Evolutionary conservation across 2,888 invertebrate species (phyloP).

Genomic region (Spatulosminthurus flaviceps): DNA sequence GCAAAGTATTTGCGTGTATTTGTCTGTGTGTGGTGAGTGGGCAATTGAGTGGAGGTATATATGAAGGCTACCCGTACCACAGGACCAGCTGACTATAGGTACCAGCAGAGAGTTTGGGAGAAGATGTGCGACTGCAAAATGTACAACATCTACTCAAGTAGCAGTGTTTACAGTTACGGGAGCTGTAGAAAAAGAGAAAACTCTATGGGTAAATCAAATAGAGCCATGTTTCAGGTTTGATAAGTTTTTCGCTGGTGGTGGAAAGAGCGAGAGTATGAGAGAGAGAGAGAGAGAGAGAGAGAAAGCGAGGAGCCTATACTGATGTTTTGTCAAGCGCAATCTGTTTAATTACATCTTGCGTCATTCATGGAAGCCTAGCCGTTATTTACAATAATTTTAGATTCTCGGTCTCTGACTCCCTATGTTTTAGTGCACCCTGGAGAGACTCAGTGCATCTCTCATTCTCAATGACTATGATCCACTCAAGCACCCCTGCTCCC

Average conservation of each 20-base stretch:
- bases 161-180: background rate
- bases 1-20: background rate
- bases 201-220: background rate
- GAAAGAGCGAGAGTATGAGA: background rate
- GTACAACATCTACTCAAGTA: background rate
- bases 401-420: slow-evolving; percentile 45
- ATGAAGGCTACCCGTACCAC: too few species aligned
- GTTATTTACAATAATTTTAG: slow-evolving; percentile 49
- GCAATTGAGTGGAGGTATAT: background rate
- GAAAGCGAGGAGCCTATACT: background rate
- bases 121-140: slow-evolving; percentile 1
- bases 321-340: slow-evolving; percentile 47
- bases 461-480: slow-evolving; percentile 46
- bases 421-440: slow-evolving; percentile 48
- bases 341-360: slow-evolving; percentile 46
- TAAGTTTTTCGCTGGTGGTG: slow-evolving; percentile 1
- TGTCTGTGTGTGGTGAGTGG: slow-evolving; percentile 12
- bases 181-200: background rate
- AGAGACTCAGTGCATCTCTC: slow-evolving; percentile 45
- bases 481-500: slow-evolving; percentile 41
- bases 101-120: background rate
- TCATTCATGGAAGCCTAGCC: slow-evolving; percentile 45
- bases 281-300: slow-evolving; percentile 19
- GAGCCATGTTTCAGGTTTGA: slow-evolving; percentile 16
- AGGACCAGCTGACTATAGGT: too few species aligned